Conservation (phyloP, 2,113 vertebrate species). For the Nyctereutes procyonoides region DNA sequence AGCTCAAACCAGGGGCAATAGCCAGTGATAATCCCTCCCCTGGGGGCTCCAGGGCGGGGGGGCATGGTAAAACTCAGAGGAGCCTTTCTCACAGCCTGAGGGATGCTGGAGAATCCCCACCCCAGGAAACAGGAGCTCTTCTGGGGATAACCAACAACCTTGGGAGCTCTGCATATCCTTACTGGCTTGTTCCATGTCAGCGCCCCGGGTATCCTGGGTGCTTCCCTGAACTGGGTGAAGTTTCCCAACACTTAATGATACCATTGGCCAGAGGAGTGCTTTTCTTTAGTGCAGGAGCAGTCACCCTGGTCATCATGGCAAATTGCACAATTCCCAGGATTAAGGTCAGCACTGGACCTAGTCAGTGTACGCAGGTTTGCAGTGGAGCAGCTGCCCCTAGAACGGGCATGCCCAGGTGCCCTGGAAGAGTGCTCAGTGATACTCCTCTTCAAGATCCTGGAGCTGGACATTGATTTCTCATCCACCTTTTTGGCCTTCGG, state of each 20-base stretch:
- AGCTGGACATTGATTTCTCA: fast-evolving
- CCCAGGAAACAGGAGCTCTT: background rate
- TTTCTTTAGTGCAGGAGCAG: background rate
- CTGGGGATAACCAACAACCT: background rate
- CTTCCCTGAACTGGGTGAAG: no score
- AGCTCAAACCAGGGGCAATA: background rate
- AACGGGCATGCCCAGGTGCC: background rate
- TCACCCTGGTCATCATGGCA: background rate
- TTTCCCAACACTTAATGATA: background rate
- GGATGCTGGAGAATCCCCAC: background rate
- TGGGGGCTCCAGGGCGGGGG: background rate
- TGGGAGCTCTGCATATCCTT: background rate
- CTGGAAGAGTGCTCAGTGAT: background rate
- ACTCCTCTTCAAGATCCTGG: background rate
- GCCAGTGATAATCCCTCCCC: background rate
- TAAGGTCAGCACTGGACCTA: background rate
- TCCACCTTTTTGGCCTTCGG: background rate
- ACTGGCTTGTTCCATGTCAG: background rate
- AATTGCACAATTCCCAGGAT: background rate
- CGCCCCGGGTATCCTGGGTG: background rate
- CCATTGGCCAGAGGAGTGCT: background rate
- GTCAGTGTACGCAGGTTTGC: background rate
- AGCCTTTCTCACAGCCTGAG: background rate
- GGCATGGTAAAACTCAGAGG: background rate
- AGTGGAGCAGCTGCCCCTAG: background rate